Base-by-base conservation (phyloP, 1,140 invertebrate genomes). In the Lasaia peninsularis region DNA sequence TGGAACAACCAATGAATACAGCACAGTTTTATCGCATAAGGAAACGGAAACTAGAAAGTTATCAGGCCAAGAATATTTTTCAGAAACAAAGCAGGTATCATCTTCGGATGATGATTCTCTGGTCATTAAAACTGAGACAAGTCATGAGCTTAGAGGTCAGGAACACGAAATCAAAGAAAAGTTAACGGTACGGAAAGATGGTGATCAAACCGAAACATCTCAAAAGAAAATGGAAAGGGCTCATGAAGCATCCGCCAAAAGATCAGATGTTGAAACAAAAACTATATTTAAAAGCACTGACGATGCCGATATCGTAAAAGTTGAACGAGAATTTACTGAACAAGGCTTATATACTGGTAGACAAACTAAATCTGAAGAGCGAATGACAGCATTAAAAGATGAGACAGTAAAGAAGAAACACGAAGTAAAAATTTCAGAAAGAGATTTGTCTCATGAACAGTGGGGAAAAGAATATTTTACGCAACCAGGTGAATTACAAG, bases 391-490 rank as follows among this genome's bases (percentile, higher is more conserved):
- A 11, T 60, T 90, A 1, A 89, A 86, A 75, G 89, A 90, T 63
- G 89, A 90, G 60, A 87, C 78, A 9, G 64, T 88, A 12, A 87
- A 85, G 55, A 90, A 87, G 64, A 89, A 86, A 69, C 73, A 85
- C 53, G 89, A 90, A 73, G 72, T 90, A 2, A 89, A 89, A 73
- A 89, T 89, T 50, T 90, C 89, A 0, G 89, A 90, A 77, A 71
- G 89, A 65, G 89, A 90, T 64, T 59, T 90, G 50, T 90, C 84
- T 8, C 88, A 90, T 67, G 89, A 90, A 54, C 88, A 89, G 63
- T 90, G 89, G 89, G 89, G 89, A 11, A 90, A 89, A 63, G 89
- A 90, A 77, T 90, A 90, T 67, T 90, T 90, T 61, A 83, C 85
- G 33, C 79, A 90, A 72, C 79, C 80, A 49, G 79, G 78, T 57